A percentile compares a stretch with the other conserved stretches of the same genome.
phyloP scores from a whole-genome alignment of 2,888 invertebrate genomes.

The Drosophila mimetica region DNA sequence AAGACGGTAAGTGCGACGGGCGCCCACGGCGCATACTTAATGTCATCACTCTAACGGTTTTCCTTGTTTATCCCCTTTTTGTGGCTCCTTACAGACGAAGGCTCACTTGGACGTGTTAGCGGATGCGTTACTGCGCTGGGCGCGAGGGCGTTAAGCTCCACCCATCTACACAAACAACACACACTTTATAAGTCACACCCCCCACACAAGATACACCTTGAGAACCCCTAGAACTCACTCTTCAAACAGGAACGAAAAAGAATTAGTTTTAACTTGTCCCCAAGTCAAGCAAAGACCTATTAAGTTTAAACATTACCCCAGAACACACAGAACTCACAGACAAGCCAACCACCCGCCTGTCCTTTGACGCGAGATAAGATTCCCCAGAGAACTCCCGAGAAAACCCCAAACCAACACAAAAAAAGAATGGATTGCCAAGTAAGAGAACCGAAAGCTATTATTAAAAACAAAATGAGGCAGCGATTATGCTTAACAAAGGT shows the following conservation, averaged over 20 bases:
- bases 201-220: constrained; percentile 48
- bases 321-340: constrained; percentile 34
- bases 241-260: constrained; percentile 52
- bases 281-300: constrained; percentile 43
- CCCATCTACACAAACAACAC: constrained; percentile 32
- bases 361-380: constrained; percentile 37
- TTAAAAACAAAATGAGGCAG: constrained; percentile 48
- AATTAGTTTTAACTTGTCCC: constrained; percentile 60
- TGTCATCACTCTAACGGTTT: neutral
- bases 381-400: neutral
- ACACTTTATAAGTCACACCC: constrained; percentile 29
- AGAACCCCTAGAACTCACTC: constrained; percentile 46
- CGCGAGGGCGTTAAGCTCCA: constrained; percentile 92
- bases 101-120: constrained; percentile 97
- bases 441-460: constrained; percentile 35
- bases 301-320: constrained; percentile 59
- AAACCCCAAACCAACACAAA: constrained; percentile 20
- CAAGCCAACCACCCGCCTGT: constrained; percentile 55
- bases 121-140: constrained; percentile 96
- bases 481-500: constrained; percentile 53
- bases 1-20: constrained; percentile 91
- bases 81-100: constrained; percentile 89
- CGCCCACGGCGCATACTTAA: neutral
- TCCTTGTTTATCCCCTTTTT: neutral
- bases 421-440: constrained; percentile 49